phyloP scores from a whole-genome alignment of 2,113 vertebrate species.

The Cynoglossus semilaevis region DNA sequence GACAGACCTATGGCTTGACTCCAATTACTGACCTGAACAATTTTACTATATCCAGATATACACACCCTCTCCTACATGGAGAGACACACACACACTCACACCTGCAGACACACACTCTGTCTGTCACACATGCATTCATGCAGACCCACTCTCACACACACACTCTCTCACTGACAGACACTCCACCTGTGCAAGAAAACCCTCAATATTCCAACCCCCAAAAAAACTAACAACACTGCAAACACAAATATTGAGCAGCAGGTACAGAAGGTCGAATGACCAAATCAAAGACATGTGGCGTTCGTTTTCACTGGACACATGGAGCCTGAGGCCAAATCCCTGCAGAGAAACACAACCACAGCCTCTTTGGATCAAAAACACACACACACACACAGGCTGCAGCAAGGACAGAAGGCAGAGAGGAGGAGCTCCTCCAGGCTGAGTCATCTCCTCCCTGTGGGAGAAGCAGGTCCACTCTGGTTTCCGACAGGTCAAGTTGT shows the following conservation, averaged over 20 bases:
- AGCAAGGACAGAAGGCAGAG: slow-evolving; percentile 41
- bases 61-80: too few species aligned
- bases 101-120: too few species aligned
- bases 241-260: slow-evolving; percentile 17
- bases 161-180: too few species aligned
- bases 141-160: too few species aligned
- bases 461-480: slow-evolving; percentile 8
- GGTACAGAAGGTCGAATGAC: slow-evolving; percentile 20
- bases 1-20: slow-evolving; percentile 45
- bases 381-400: slow-evolving; percentile 12
- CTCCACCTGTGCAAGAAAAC: too few species aligned
- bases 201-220: too few species aligned
- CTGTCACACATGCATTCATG: too few species aligned
- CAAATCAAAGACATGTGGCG: slow-evolving; percentile 52
- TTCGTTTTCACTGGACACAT: slow-evolving; percentile 48
- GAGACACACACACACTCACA: too few species aligned
- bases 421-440: slow-evolving; percentile 7
- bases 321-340: slow-evolving; percentile 55
- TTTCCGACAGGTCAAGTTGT: slow-evolving; percentile 32
- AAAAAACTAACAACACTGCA: neutral
- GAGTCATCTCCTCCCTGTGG: slow-evolving; percentile 42
- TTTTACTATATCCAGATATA: too few species aligned
- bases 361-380: slow-evolving; percentile 43
- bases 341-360: slow-evolving; percentile 42
- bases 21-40: too few species aligned